Evolutionary conservation across 1,140 invertebrate species (phyloP).

Genomic region (Magallana gigas): DNA sequence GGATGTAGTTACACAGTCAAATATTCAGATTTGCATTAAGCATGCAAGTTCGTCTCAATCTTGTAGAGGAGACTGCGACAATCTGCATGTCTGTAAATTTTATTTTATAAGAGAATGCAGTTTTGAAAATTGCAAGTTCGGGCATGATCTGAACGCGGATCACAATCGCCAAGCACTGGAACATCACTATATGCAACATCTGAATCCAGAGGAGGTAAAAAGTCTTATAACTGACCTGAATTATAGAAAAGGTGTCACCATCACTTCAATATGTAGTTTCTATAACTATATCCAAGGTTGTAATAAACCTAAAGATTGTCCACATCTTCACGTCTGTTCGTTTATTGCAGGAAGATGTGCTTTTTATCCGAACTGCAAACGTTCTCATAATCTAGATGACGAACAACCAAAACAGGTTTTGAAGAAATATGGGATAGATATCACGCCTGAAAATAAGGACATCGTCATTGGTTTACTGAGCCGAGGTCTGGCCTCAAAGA

Average conservation of each 20-base stretch:
- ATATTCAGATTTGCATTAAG: neutral
- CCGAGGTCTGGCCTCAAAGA: neutral
- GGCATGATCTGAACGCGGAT: neutral
- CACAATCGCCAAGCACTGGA: neutral
- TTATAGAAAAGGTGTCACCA: neutral
- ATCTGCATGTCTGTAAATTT: slow-evolving; percentile 7
- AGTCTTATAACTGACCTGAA: neutral
- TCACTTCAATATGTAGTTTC: neutral
- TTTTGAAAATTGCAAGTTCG: slow-evolving; percentile 2
- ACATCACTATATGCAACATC: neutral
- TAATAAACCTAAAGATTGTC: neutral
- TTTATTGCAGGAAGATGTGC: neutral
- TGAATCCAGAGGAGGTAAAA: neutral
- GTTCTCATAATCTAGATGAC: neutral
- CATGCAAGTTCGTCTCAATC: neutral
- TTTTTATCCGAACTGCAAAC: neutral
- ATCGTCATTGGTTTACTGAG: neutral
- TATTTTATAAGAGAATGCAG: neutral
- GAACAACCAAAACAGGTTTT: neutral
- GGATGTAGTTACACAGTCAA: neutral
- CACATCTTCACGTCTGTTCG: neutral
- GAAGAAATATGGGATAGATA: neutral
- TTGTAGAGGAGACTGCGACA: neutral
- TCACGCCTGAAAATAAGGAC: neutral
- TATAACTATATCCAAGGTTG: neutral